phyloP scores from a whole-genome alignment of 2,113 vertebrate species.

The Entosphenus tridentatus region DNA sequence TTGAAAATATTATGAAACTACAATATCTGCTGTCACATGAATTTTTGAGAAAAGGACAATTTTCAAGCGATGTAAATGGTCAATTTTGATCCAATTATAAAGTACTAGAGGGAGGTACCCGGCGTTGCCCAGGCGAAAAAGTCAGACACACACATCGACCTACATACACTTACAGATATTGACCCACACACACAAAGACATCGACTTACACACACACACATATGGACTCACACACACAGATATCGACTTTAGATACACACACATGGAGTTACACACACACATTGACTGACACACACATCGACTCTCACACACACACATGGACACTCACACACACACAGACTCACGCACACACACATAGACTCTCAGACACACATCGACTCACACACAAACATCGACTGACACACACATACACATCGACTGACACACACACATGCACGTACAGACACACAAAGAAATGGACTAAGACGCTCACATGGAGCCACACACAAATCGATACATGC shows the following conservation, averaged over 20 bases:
- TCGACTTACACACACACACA: not conserved
- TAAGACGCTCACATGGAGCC: not conserved
- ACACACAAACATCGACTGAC: not conserved
- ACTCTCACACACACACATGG: not conserved
- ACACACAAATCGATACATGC: not conserved
- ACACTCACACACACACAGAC: not conserved
- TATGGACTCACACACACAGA: not conserved
- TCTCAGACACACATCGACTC: not conserved
- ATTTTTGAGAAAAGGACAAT: no score
- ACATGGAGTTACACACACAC: not conserved
- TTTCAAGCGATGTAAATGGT: no score
- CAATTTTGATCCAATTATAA: no score
- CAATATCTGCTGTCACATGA: no score
- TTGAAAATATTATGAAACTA: no score
- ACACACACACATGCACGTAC: not conserved
- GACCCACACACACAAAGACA: not conserved
- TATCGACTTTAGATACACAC: not conserved
- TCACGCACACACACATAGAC: not conserved
- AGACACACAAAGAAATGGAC: not conserved
- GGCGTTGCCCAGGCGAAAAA: no score
- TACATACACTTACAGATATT: not conserved
- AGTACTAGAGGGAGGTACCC: no score
- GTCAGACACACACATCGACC: not conserved
- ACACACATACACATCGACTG: not conserved
- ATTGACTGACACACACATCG: not conserved